phyloP scores from a whole-genome alignment of 2,113 vertebrate genomes.

The Myocastor coypus region DNA sequence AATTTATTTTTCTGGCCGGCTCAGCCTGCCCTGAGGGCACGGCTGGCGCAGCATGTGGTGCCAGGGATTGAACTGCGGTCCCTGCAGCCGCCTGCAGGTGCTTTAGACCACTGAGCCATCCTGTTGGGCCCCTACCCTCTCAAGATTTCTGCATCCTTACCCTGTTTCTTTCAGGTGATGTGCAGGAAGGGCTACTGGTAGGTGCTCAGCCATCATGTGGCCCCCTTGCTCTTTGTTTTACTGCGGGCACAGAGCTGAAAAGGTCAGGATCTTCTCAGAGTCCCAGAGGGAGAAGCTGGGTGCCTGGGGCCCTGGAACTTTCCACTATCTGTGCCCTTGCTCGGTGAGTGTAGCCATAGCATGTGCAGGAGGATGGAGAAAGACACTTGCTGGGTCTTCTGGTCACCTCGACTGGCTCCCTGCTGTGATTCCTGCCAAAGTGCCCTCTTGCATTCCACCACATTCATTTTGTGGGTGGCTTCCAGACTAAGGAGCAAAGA shows the following conservation, averaged over 20 bases:
- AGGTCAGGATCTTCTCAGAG: not conserved
- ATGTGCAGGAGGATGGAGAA: not conserved
- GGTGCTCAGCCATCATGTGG: not conserved
- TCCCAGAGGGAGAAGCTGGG: not conserved
- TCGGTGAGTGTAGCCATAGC: not conserved
- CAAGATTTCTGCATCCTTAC: not conserved
- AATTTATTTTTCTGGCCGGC: no score
- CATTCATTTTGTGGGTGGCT: not conserved
- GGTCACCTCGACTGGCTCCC: not conserved
- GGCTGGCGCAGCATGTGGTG: no score
- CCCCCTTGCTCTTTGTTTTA: not conserved
- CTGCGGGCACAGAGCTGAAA: not conserved
- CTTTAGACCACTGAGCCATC: no score
- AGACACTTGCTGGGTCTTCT: not conserved
- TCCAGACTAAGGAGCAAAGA: not conserved
- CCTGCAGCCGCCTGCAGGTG: no score
- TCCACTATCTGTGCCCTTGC: not conserved
- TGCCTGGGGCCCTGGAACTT: not conserved
- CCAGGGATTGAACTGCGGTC: no score
- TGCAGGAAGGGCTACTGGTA: not conserved
- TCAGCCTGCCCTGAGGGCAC: no score
- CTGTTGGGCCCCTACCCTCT: not conserved
- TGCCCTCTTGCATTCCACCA: not conserved
- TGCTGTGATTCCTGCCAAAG: not conserved
- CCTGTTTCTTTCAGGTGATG: not conserved